Evolutionary conservation across 2,888 invertebrate species (phyloP).

Genomic region (Boloria euphrosyne): DNA sequence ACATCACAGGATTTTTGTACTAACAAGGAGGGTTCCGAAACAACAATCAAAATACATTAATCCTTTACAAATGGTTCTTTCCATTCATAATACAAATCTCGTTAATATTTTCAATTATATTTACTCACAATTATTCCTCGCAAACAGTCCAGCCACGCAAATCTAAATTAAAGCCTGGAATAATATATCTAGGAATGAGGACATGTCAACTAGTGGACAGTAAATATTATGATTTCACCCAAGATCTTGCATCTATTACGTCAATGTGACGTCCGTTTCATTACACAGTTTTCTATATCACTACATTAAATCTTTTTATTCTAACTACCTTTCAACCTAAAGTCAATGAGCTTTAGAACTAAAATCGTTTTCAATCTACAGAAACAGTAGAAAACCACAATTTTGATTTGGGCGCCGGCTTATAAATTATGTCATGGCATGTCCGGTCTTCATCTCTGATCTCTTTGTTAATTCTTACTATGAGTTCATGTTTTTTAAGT

Average conservation of each 20-base stretch:
- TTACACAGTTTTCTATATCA: constrained; percentile 61
- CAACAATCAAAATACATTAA: constrained; percentile 15
- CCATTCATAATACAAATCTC: constrained; percentile 7
- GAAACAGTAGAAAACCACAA: constrained; percentile 57
- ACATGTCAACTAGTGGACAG: constrained; percentile 66
- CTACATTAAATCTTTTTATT: constrained; percentile 56
- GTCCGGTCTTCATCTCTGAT: constrained; percentile 72
- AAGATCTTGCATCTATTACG: constrained; percentile 77
- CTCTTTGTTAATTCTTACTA: constrained; percentile 60
- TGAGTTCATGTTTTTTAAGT: constrained; percentile 53
- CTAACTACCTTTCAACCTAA: constrained; percentile 53
- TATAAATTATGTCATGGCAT: constrained; percentile 76
- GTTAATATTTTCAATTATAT: constrained; percentile 30
- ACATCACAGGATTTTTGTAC: constrained; percentile 45
- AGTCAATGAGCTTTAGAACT: constrained; percentile 50
- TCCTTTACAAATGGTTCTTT: constrained; percentile 2
- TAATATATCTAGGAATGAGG: constrained; percentile 70
- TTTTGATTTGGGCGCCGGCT: constrained; percentile 70
- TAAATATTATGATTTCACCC: constrained; percentile 77
- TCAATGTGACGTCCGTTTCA: constrained; percentile 80
- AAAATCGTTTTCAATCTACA: constrained; percentile 52
- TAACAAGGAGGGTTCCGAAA: constrained; percentile 36
- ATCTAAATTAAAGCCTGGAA: constrained; percentile 47
- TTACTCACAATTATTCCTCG: constrained; percentile 11
- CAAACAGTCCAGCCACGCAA: constrained; percentile 25